These are phyloP conservation scores for Daubentonia madagascariensis DNA, from an alignment of 2,113 vertebrate genomes.

Conservation along the genomic window DNA sequence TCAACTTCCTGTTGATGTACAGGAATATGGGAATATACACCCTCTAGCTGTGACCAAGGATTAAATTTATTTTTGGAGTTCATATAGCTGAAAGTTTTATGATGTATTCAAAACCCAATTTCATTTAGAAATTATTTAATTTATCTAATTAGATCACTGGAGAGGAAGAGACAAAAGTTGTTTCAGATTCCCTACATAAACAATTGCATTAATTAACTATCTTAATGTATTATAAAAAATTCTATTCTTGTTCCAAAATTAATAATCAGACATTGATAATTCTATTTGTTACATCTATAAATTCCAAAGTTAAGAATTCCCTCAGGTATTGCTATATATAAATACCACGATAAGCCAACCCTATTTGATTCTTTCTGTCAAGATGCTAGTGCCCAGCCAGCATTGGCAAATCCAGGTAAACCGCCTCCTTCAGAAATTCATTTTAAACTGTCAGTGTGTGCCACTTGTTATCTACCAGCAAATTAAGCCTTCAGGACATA, in stretches of 20 bases:
- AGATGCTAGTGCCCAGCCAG: not conserved
- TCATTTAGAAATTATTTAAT: not conserved
- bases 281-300: not conserved
- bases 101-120: not conserved
- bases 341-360: not conserved
- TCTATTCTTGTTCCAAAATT: not conserved
- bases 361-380: not conserved
- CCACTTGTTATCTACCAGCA: not conserved
- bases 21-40: not conserved
- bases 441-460: not conserved
- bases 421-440: not conserved
- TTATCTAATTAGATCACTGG: not conserved
- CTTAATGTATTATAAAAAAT: not conserved
- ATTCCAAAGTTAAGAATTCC: not conserved
- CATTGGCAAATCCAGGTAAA: not conserved
- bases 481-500: not conserved
- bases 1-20: not conserved
- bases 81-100: not conserved
- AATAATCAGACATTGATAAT: not conserved
- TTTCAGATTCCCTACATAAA: not conserved
- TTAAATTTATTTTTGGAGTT: not conserved
- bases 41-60: not conserved
- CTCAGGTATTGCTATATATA: not conserved
- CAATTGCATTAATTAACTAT: not conserved
- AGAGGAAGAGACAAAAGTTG: not conserved